These are phyloP conservation scores for Porites rus DNA, from an alignment of 92 coral and sea anemone genomes.

Conservation along the genomic window DNA sequence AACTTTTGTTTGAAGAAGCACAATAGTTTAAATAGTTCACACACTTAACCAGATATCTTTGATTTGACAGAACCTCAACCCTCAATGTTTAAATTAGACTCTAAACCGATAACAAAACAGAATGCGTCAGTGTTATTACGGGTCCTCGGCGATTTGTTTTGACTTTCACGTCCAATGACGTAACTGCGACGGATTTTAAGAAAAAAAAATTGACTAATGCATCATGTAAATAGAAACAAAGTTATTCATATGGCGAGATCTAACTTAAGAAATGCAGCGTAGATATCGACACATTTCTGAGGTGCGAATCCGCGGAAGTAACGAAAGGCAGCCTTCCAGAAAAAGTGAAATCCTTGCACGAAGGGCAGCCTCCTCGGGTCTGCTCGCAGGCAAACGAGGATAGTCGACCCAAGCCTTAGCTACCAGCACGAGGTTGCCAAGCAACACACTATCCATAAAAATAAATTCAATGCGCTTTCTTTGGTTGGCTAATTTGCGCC, in stretches of 20 bases:
- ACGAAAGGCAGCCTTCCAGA: too few relatives aligned
- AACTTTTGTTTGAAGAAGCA: slow-evolving; percentile 21
- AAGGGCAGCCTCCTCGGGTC: too few relatives aligned
- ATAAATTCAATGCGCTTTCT: too few relatives aligned
- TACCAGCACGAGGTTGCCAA: too few relatives aligned
- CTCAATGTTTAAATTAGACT: background rate
- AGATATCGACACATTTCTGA: background rate
- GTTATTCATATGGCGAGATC: slow-evolving; percentile 2
- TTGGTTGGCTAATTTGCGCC: too few relatives aligned
- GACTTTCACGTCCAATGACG: slow-evolving; percentile 31
- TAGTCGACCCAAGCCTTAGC: too few relatives aligned
- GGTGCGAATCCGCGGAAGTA: too few relatives aligned
- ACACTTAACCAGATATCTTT: background rate
- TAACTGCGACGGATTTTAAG: slow-evolving; percentile 5
- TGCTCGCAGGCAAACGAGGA: too few relatives aligned
- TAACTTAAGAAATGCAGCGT: background rate
- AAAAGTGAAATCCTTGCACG: too few relatives aligned
- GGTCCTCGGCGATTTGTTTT: slow-evolving; percentile 3
- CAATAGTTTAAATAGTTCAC: background rate
- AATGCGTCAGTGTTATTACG: background rate
- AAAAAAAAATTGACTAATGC: background rate
- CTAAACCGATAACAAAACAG: background rate
- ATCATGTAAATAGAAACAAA: slow-evolving; percentile 37
- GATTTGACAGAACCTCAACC: background rate
- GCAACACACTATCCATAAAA: too few relatives aligned